Conservation (phyloP, 2,888 invertebrate genomes). For the Mystacides longicornis region DNA sequence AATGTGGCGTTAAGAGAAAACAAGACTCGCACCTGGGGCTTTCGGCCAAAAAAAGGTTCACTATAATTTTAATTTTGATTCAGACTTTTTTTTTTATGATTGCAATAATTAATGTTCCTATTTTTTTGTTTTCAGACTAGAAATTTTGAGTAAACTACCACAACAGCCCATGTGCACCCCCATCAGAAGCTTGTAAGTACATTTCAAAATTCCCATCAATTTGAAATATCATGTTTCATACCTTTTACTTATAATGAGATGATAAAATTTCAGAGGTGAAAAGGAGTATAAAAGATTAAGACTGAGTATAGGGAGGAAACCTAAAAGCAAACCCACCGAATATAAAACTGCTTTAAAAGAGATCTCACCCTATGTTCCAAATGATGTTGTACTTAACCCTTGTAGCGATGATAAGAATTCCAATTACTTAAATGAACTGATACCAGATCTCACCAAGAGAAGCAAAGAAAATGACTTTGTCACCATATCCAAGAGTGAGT, state of each 20-base stretch:
- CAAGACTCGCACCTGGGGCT: constrained; percentile 50
- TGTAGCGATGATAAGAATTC: background rate
- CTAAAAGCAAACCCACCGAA: constrained; percentile 20
- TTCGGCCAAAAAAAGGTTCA: constrained; percentile 63
- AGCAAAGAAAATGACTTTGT: constrained; percentile 55
- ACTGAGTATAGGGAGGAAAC: constrained; percentile 32
- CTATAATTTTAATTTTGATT: constrained; percentile 25
- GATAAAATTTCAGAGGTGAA: constrained; percentile 34
- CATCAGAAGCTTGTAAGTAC: constrained; percentile 53
- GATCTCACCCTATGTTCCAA: background rate
- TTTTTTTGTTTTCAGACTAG: constrained; percentile 47
- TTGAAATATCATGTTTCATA: background rate
- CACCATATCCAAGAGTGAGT: constrained; percentile 65
- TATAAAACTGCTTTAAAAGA: background rate
- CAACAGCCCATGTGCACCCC: constrained; percentile 54
- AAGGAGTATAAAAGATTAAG: constrained; percentile 44
- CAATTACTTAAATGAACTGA: background rate
- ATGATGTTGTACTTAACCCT: background rate
- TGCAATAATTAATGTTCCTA: background rate
- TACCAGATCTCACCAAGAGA: constrained; percentile 9
- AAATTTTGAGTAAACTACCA: constrained; percentile 53
- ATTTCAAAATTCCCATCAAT: constrained; percentile 3
- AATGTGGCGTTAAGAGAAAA: constrained; percentile 60
- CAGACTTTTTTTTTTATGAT: background rate
- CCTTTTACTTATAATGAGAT: background rate